phyloP scores from a whole-genome alignment of 2,888 invertebrate species.

The Hypsopygia costalis region DNA sequence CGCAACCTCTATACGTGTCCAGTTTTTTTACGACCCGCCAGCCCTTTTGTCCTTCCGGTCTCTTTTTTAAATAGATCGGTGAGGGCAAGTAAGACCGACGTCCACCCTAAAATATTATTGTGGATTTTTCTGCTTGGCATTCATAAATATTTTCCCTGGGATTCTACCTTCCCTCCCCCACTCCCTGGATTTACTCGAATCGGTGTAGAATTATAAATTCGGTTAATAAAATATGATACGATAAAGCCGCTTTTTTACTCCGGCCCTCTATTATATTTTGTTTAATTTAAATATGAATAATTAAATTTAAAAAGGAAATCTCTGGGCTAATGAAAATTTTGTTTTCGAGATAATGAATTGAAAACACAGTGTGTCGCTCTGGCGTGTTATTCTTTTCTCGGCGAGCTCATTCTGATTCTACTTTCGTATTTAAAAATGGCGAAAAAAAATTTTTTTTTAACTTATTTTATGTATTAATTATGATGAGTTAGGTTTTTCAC shows the following conservation, averaged over 20 bases:
- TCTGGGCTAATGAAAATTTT: slow-evolving; percentile 78
- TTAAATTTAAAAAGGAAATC: slow-evolving; percentile 79
- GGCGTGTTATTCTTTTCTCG: slow-evolving; percentile 72
- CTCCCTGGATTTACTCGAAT: slow-evolving; percentile 63
- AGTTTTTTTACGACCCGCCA: slow-evolving; percentile 72
- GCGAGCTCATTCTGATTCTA: slow-evolving; percentile 67
- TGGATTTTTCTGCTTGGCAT: slow-evolving; percentile 79
- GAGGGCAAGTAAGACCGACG: slow-evolving; percentile 72
- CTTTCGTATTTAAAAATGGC: slow-evolving; percentile 54
- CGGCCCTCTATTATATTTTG: slow-evolving; percentile 79
- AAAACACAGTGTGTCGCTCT: slow-evolving; percentile 71
- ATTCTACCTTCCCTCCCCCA: slow-evolving; percentile 27
- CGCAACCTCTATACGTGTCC: slow-evolving; percentile 74
- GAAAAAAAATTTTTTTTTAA: slow-evolving; percentile 30
- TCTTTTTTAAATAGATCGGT: slow-evolving; percentile 80
- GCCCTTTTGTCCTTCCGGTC: slow-evolving; percentile 78
- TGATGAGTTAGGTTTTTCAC: slow-evolving; percentile 58
- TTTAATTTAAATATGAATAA: slow-evolving; percentile 81
- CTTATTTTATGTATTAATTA: slow-evolving; percentile 63
- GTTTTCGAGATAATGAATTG: slow-evolving; percentile 81
- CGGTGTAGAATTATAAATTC: slow-evolving; percentile 79
- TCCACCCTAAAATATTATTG: slow-evolving; percentile 79
- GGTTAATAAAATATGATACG: slow-evolving; percentile 80
- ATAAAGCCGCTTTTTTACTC: slow-evolving; percentile 72
- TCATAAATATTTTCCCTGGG: slow-evolving; percentile 75